Evolutionary conservation across 2,113 vertebrate species (phyloP).

Genomic region (Acrocephalus arundinaceus): DNA sequence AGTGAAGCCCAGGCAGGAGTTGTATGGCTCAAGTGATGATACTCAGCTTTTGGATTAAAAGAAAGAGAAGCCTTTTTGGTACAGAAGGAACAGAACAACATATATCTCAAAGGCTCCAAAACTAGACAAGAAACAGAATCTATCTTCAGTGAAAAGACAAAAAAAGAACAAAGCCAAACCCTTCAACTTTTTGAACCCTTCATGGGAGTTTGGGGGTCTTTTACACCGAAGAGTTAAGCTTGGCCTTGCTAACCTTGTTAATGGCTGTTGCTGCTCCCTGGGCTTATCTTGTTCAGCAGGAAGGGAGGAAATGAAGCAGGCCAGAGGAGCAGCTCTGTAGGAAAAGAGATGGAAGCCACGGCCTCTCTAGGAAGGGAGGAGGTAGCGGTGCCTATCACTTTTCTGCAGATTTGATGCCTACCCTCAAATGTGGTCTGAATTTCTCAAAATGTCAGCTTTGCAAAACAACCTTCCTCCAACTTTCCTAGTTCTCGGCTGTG

Average conservation of each 20-base stretch:
- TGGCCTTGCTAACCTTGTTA: not conserved
- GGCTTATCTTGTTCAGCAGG: slow-evolving; percentile 20
- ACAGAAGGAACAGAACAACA: not conserved
- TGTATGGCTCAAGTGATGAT: not conserved
- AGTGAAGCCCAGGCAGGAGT: not conserved
- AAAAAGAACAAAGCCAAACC: not conserved
- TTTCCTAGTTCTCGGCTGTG: not conserved
- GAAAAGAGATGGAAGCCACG: not conserved
- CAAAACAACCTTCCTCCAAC: not conserved
- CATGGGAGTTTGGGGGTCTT: not conserved
- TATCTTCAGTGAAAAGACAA: not conserved
- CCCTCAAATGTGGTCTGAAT: not conserved
- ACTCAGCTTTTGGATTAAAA: not conserved
- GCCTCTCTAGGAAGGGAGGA: not conserved
- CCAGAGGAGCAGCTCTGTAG: not conserved
- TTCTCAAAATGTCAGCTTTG: not conserved
- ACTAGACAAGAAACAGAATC: not conserved
- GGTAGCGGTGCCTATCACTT: not conserved
- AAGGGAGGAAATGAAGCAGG: not conserved
- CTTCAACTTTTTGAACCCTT: not conserved
- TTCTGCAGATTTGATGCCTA: not conserved
- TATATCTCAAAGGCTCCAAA: not conserved
- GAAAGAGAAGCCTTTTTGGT: not conserved
- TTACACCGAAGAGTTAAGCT: not conserved
- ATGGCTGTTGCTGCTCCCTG: not conserved